Evolutionary conservation across 37 sponge, comb jelly and placozoan species (phyloP).

Genomic region (Spongilla lacustris): DNA sequence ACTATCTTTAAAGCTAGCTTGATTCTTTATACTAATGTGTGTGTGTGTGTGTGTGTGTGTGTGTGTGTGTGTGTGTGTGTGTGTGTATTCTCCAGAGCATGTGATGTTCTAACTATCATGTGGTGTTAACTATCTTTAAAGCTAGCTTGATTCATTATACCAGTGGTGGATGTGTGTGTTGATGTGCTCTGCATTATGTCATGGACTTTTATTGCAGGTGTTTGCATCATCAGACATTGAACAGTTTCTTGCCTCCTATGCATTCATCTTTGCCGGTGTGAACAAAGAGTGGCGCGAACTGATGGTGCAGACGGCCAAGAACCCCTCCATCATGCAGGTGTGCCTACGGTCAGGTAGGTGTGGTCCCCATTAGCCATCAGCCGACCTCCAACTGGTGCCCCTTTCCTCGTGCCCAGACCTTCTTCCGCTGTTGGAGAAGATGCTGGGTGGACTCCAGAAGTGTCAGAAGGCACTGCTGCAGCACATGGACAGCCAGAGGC

Average conservation of each 20-base stretch:
- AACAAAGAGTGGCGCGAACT: slow-evolving; percentile 74
- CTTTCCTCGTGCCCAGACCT: slow-evolving; percentile 45
- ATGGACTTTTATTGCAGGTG: slow-evolving; percentile 13
- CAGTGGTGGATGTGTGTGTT: no score
- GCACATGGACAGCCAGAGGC: slow-evolving; percentile 47
- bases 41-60: background rate
- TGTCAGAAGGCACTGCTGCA: slow-evolving; percentile 63
- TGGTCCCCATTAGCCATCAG: background rate
- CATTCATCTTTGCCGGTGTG: slow-evolving; percentile 57
- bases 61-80: no score
- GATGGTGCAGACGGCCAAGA: slow-evolving; percentile 56
- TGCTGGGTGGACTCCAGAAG: slow-evolving; percentile 46
- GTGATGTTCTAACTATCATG: no score
- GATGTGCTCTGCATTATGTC: background rate
- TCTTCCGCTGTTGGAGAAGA: slow-evolving; percentile 75
- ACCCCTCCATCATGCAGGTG: slow-evolving; percentile 64
- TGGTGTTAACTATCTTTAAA: no score
- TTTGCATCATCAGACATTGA: slow-evolving; percentile 53
- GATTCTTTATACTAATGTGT: background rate
- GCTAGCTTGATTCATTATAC: no score
- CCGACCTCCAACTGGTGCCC: background rate
- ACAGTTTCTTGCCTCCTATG: slow-evolving; percentile 43
- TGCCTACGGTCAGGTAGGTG: slow-evolving; percentile 26
- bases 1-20: no score
- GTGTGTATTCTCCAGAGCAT: background rate